Base-by-base conservation (phyloP, 2,797 vertebrate genomes). In the Epinephelus awoara region DNA sequence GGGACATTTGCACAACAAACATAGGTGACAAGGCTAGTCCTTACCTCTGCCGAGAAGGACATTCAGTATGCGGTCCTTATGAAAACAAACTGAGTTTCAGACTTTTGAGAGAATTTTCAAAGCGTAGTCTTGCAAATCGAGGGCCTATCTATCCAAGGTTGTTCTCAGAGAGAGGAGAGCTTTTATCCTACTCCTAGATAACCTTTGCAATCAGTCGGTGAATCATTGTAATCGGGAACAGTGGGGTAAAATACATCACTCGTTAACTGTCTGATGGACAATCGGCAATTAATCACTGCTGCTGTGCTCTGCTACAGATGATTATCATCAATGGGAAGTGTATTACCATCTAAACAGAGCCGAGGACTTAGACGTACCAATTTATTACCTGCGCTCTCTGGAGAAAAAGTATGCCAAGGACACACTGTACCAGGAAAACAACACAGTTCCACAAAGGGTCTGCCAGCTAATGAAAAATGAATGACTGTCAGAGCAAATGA, bases 211-310 rank as follows among this genome's bases (percentile, higher is more conserved):
- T 94, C 89, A 88, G 75, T 38, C 50, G 6, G 59, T 38, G 68
- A 85, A 80, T 80, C 29, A 2, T 12, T 77, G 42, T 83, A 80
- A 82, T 80, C 62, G 47, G 52, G 42, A 83, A 84, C 73, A 59
- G 34, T 62, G 62, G 77, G 65, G 76, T 87, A 79, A 90, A 92
- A 90, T 85, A 75, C 74, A 56, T 84, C 82, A 78, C 70, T 86
- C 25, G 40, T 67, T 56, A 52, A 73, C 47, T 63, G 72, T 65
- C 66, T 87, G 84, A 91, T 89, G 81, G 85, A 87, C 91, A 93
- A 92, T 90, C 78, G 82, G 85, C 91, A 93, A 90, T 91, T 90
- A 92, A 94, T 93, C 82, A 80, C 55, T 19, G 10, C 76, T 74
- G 58, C 71, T 72, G 75, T 82, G 69, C 77, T 85, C 58, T 79